Base-by-base conservation (phyloP, 2,888 invertebrate genomes). In the Dysmachus trigonus region DNA sequence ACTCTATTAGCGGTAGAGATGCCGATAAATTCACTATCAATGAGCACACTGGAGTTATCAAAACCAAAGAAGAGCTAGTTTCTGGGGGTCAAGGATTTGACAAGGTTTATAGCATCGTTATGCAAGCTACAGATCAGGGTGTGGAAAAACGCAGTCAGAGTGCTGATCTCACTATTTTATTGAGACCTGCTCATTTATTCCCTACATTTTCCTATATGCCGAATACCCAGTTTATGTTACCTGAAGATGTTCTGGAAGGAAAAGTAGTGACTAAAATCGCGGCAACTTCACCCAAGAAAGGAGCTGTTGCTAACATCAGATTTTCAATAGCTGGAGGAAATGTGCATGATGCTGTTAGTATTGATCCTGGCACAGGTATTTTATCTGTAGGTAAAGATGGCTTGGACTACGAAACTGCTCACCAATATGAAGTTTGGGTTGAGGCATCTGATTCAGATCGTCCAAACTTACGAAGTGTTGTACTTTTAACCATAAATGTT, bases 281-380 rank as follows among this genome's bases (percentile, higher is more conserved):
- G 85, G 98, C 98, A 0, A 94, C 94, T 4, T 96, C 97, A 0
- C 96, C 97, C 0, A 97, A 97, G 90, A 94, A 94, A 87, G 96
- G 96, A 0, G 92, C 95, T 0, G 93, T 94, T 5, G 95, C 95
- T 10, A 94, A 94, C 88, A 93, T 97, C 86, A 93, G 94, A 87
- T 98, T 96, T 90, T 95, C 95, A 35, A 96, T 98, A 87, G 98
- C 97, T 10, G 98, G 98, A n/a, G 98, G 98, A 4, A 98, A 98
- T 91, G 94, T 97, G 2, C 97, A 96, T 0, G 96, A 97, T 89
- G 96, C 97, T n/a, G 93, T 98, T 71, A 94, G 94, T 90, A 95
- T 98, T 87, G 96, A 98, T 91, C 92, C 94, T 35, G 94, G 94
- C 85, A 95, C 95, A 41, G 98, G 98, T 0, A 96, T 96, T 91